phyloP scores from a whole-genome alignment of 1,140 invertebrate genomes.

The Zophobas morio region DNA sequence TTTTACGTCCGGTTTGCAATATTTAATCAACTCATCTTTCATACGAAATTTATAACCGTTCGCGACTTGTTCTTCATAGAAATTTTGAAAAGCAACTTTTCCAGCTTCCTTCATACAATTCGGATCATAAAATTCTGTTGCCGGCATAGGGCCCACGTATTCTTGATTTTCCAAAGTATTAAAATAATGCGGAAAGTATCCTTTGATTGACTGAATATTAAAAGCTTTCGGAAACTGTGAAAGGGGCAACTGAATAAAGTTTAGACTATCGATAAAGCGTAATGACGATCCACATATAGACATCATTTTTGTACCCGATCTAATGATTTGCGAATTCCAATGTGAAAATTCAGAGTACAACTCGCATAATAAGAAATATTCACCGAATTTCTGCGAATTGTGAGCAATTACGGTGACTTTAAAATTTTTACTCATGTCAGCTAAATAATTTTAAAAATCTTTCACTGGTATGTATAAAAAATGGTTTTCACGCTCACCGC shows the following conservation, averaged over 20 bases:
- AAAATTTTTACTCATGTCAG: no score
- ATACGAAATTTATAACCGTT: background rate
- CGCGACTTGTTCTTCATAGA: constrained; percentile 8
- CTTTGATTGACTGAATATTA: constrained; percentile 41
- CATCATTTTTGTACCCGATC: constrained; percentile 19
- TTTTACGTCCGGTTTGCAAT: constrained; percentile 10
- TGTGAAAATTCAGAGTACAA: no score
- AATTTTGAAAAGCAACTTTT: constrained; percentile 27
- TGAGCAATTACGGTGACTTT: no score
- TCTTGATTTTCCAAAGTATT: constrained; percentile 46
- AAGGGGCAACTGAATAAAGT: constrained; percentile 43
- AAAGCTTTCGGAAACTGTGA: constrained; percentile 42
- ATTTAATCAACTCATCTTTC: background rate
- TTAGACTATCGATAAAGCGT: constrained; percentile 46
- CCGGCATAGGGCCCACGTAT: constrained; percentile 47
- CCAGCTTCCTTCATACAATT: constrained; percentile 30
- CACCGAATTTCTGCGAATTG: no score
- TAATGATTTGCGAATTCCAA: background rate
- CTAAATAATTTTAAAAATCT: no score
- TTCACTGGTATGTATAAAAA: no score
- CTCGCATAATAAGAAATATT: no score
- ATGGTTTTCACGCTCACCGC: no score
- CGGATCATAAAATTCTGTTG: constrained; percentile 40
- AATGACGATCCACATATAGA: constrained; percentile 10
- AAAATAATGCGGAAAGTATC: constrained; percentile 53